Evolutionary conservation across 2,888 invertebrate species (phyloP).

Genomic region (Orthonychiurus folsomi): DNA sequence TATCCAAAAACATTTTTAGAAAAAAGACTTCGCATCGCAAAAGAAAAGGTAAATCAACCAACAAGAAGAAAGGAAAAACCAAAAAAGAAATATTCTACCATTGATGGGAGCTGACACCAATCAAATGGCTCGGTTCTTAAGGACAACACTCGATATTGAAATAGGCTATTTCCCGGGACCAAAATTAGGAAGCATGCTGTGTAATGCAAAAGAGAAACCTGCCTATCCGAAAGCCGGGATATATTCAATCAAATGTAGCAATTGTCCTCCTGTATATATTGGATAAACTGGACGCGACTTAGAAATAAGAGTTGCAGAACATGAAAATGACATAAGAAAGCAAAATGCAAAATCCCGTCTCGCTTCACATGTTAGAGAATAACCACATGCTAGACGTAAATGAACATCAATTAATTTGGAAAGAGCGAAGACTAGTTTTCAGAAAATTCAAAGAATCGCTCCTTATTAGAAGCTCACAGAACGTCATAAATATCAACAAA

Average conservation of each 20-base stretch:
- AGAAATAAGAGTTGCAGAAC: slow-evolving; percentile 4
- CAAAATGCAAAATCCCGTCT: not conserved
- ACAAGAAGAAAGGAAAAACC: not conserved
- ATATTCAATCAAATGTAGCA: slow-evolving; percentile 4
- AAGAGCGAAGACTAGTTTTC: not conserved
- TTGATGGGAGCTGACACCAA: not conserved
- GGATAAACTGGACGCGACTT: slow-evolving; percentile 8
- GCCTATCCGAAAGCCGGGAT: not conserved
- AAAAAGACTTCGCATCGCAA: not conserved
- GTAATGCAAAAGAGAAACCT: slow-evolving; percentile 13
- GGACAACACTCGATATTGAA: slow-evolving; percentile 2
- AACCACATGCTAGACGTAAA: not conserved
- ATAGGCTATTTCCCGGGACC: slow-evolving; percentile 13
- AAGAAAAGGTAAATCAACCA: not conserved
- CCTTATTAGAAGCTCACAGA: not conserved
- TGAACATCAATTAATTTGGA: not conserved
- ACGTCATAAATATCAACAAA: slow-evolving; percentile 2
- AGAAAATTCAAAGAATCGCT: slow-evolving; percentile 11
- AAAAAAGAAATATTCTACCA: not conserved
- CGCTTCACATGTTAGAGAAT: not conserved
- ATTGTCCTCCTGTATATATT: slow-evolving; percentile 7
- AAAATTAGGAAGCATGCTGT: slow-evolving; percentile 6
- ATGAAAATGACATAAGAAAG: slow-evolving; percentile 8
- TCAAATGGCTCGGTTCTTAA: not conserved
- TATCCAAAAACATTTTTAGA: not conserved